phyloP scores from a whole-genome alignment of 2,888 invertebrate species.

The Agrenia bidenticulata region DNA sequence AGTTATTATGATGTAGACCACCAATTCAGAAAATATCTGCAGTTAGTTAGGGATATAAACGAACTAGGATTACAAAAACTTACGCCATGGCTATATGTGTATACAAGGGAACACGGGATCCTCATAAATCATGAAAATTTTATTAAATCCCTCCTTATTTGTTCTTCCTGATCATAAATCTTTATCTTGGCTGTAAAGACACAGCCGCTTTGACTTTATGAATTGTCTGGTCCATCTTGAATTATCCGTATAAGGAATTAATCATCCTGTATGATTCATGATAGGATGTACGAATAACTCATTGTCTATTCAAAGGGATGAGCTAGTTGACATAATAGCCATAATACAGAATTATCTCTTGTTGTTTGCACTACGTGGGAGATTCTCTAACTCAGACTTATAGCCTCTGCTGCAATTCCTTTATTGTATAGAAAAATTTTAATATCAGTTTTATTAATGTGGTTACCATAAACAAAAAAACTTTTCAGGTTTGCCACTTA shows the following conservation, averaged over 20 bases:
- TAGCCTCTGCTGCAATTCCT: too few species aligned
- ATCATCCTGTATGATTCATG: constrained; percentile 5
- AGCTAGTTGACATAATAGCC: constrained; percentile 1
- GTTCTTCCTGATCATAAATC: constrained; percentile 46
- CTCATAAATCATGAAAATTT: constrained; percentile 48
- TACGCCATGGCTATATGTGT: too few species aligned
- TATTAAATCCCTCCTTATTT: constrained; percentile 49
- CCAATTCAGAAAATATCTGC: constrained; percentile 6
- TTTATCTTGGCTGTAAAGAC: constrained; percentile 26
- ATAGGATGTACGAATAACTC: neutral
- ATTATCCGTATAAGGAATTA: neutral
- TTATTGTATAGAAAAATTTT: too few species aligned
- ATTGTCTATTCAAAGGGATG: constrained; percentile 3
- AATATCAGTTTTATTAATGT: too few species aligned
- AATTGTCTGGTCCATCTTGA: neutral
- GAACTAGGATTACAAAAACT: neutral
- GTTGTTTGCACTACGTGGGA: too few species aligned
- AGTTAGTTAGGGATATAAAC: neutral
- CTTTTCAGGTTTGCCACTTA: too few species aligned
- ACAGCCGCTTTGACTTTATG: neutral
- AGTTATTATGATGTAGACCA: neutral
- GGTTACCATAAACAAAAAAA: too few species aligned
- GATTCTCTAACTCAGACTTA: too few species aligned
- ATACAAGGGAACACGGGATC: constrained; percentile 15
- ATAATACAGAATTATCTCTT: neutral